Conservation (phyloP, 2,797 vertebrate genomes). For the Rachycentron canadum region DNA sequence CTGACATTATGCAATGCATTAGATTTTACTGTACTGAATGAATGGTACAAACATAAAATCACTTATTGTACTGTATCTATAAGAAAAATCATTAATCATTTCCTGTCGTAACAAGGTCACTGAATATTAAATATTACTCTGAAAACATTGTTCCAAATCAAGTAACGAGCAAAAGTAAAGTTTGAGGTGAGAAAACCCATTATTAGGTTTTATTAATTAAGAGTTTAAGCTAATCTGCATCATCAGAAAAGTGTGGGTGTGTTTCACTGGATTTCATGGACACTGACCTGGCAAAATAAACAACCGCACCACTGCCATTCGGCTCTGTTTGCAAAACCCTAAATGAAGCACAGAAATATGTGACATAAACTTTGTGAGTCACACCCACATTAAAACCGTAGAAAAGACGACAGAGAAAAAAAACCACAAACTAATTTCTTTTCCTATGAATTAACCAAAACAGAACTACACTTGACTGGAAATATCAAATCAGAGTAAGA, state of each 20-base stretch:
- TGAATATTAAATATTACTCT: background rate
- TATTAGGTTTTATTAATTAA: background rate
- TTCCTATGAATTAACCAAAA: background rate
- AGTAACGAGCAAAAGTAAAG: too few species aligned
- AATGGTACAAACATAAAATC: too few species aligned
- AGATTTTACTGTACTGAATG: background rate
- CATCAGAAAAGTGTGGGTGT: background rate
- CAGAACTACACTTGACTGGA: background rate
- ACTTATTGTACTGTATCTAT: background rate
- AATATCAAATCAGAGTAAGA: background rate
- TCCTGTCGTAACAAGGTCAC: background rate
- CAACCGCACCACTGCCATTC: background rate
- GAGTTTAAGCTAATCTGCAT: background rate
- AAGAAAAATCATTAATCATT: background rate
- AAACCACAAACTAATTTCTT: background rate
- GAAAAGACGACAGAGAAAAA: background rate
- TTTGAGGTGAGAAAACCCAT: background rate
- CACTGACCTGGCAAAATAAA: background rate
- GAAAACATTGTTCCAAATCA: background rate
- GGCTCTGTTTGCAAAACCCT: background rate
- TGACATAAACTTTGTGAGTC: background rate
- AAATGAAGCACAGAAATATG: background rate
- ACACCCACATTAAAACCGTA: slow-evolving; percentile 1
- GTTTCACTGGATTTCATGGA: slow-evolving; percentile 1
- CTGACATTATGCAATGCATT: background rate